Base-by-base conservation (phyloP, 1,140 invertebrate species). In the Bombus sylvicola region DNA sequence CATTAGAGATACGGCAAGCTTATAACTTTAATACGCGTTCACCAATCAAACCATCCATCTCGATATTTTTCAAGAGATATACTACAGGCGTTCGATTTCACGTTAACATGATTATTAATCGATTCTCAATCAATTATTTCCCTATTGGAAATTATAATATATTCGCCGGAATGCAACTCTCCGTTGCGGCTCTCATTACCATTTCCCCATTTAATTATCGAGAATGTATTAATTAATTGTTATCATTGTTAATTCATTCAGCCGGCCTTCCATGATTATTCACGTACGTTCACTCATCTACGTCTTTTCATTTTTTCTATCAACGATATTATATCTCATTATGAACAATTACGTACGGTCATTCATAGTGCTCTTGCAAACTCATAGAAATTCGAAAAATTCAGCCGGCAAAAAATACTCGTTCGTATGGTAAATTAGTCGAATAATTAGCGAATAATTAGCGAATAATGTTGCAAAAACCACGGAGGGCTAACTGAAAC, bases 141-240 rank as follows among this genome's bases (percentile, higher is more conserved):
- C 59, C 34, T 57, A 31, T 18, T 64, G 25, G 34, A 59, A 72
- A 85, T 84, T 72, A 64, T 85, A 62, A 47, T 69, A 72, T 34
- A 72, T 68, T 53, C 64, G 41, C 4, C 34, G 8, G 37, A 47
- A 43, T 22, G 64, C 69, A 69, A 69, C 64, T 43, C 78, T 37
- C 18, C 31, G 41, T 62, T 59, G 53, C 31, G 5, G 18, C 25
- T 59, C 68, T 72, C 83, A 31, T 47, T 72, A 80, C 31, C 68
- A 64, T 80, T 59, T 31, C 12, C 41, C 28, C 47, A 43, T 85
- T 85, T 72, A 84, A 84, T 84, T 85, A 85, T 85, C 76, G 68
- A 34, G 43, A 80, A 80, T 73, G 76, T 72, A 80, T 72, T 72
- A 72, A 80, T 78, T 85, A 85, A 85, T 85, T 73, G 68, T 84